These are phyloP conservation scores for Oreochromis tanganicae DNA, from an alignment of 2,113 vertebrate genomes.

Conservation along the genomic window DNA sequence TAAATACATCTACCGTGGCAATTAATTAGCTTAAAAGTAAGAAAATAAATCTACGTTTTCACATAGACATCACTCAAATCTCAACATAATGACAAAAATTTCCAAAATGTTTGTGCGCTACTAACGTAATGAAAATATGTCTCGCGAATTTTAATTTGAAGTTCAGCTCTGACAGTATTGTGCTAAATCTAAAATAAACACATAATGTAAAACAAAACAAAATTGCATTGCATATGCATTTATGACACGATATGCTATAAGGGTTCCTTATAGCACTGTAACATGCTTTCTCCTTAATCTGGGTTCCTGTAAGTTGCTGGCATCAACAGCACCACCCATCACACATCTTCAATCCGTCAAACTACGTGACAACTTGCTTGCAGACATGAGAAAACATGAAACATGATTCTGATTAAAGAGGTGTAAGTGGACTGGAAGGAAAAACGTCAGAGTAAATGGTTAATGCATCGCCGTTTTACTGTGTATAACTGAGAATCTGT, in stretches of 20 bases:
- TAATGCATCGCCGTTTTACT: background rate
- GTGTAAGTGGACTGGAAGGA: background rate
- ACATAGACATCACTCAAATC: background rate
- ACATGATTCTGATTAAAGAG: background rate
- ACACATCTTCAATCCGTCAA: background rate
- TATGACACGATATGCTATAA: background rate
- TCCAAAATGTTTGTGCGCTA: background rate
- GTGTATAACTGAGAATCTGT: background rate
- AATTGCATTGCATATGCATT: background rate
- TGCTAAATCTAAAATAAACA: background rate
- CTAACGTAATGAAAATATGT: background rate
- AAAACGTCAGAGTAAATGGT: background rate
- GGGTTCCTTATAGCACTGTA: background rate
- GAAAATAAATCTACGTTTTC: background rate
- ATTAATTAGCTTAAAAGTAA: background rate
- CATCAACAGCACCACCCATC: background rate
- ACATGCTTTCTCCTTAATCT: background rate
- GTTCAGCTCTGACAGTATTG: background rate
- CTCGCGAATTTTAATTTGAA: background rate
- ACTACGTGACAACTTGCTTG: background rate
- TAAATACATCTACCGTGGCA: background rate
- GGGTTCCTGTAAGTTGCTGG: background rate
- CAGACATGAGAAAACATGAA: background rate
- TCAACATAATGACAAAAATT: background rate
- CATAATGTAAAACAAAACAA: background rate